Percentiles rank a stretch among this genome's conserved stretches.
phyloP scores from a whole-genome alignment of 2,888 invertebrate species.

The Cheilosia pagana region DNA sequence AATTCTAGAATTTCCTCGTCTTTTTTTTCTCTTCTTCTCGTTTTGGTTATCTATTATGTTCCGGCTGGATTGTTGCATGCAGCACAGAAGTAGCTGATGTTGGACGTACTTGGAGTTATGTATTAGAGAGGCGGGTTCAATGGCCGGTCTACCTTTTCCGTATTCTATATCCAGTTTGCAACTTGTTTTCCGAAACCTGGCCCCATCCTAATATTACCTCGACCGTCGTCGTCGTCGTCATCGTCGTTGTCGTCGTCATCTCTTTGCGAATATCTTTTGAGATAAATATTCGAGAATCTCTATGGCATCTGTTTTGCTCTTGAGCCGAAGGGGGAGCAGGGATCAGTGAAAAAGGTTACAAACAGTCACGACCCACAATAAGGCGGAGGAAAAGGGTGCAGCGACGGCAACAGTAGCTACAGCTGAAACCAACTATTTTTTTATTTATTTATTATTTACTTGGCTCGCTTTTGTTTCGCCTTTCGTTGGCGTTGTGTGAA shows the following conservation, averaged over 20 bases:
- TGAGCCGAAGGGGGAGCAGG: background rate
- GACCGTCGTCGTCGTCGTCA: conserved; percentile 7
- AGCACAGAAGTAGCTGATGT: conserved; percentile 69
- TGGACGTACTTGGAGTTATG: conserved; percentile 49
- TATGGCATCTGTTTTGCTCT: conserved; percentile 51
- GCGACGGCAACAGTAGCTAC: background rate
- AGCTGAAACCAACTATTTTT: conserved; percentile 31
- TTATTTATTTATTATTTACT: conserved; percentile 60
- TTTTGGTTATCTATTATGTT: conserved; percentile 71
- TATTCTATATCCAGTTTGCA: conserved; percentile 66
- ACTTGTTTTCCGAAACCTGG: conserved; percentile 46
- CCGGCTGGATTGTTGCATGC: conserved; percentile 73
- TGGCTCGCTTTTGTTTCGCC: background rate
- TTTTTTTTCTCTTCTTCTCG: conserved; percentile 27
- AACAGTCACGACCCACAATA: conserved; percentile 59
- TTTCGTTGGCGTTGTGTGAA: background rate
- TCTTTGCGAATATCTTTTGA: conserved; percentile 59
- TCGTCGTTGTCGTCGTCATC: conserved; percentile 43
- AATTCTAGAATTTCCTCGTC: conserved; percentile 18
- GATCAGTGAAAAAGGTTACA: conserved; percentile 26
- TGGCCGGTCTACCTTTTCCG: conserved; percentile 66
- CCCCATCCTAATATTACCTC: conserved; percentile 39
- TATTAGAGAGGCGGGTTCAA: conserved; percentile 46
- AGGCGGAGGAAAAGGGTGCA: background rate
- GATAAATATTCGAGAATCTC: conserved; percentile 66